Evolutionary conservation across 2,113 vertebrate genomes (phyloP).

Genomic region (Myrmecophaga tridactyla): DNA sequence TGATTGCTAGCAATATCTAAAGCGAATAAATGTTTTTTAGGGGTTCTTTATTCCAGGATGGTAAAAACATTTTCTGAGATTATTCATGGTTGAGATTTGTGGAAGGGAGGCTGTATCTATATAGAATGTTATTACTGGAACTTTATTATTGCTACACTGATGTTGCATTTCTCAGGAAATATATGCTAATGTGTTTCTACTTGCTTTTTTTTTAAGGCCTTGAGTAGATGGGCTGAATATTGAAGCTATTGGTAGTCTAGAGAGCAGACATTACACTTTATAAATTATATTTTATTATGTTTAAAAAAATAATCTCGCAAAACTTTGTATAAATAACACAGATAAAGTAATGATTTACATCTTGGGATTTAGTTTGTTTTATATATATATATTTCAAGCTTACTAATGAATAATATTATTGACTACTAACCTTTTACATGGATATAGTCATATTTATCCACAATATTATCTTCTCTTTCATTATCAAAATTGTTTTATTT

Average conservation of each 20-base stretch:
- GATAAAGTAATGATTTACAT: not conserved
- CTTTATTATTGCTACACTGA: slow-evolving; percentile 13
- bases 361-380: slow-evolving; percentile 25
- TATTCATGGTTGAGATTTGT: slow-evolving; percentile 26
- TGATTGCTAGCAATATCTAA: not conserved
- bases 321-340: slow-evolving; percentile 49
- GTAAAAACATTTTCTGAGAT: slow-evolving; percentile 29
- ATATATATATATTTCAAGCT: not conserved
- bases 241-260: not conserved
- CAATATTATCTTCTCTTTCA: not conserved
- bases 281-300: not conserved
- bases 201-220: slow-evolving; percentile 28
- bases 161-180: slow-evolving; percentile 50
- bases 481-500: not conserved
- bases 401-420: not conserved
- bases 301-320: not conserved
- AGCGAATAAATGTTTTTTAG: not conserved
- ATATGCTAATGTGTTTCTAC: slow-evolving; percentile 46
- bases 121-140: not conserved
- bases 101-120: not conserved
- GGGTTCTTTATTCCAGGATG: slow-evolving; percentile 40
- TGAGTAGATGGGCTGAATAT: slow-evolving; percentile 20
- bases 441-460: not conserved
- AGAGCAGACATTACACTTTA: slow-evolving; percentile 39
- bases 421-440: not conserved